These are phyloP conservation scores for Orussus abietinus DNA, from an alignment of 1,140 invertebrate genomes.

Conservation along the genomic window DNA sequence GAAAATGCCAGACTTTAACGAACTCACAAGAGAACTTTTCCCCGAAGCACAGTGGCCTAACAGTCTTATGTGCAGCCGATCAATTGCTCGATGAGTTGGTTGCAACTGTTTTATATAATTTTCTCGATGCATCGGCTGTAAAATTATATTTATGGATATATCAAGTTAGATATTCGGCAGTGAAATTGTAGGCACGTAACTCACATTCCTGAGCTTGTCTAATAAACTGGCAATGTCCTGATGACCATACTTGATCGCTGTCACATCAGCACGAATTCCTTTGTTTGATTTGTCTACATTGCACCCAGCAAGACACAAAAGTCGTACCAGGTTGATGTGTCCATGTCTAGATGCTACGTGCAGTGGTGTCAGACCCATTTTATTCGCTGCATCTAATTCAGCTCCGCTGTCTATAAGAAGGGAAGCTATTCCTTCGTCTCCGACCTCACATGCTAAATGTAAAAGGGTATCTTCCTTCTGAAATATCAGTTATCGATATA, in stretches of 20 bases:
- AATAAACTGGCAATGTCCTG: conserved; percentile 71
- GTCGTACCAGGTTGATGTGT: conserved; percentile 70
- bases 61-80: conserved; percentile 70
- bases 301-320: conserved; percentile 71
- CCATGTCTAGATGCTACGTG: conserved; percentile 74
- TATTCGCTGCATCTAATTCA: conserved; percentile 67
- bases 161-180: background rate
- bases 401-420: conserved; percentile 73
- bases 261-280: conserved; percentile 76
- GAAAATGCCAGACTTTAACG: conserved; percentile 67
- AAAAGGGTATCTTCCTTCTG: conserved; percentile 73
- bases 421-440: conserved; percentile 66
- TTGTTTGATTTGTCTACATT: conserved; percentile 65
- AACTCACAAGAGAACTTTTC: conserved; percentile 71
- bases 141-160: conserved; percentile 5
- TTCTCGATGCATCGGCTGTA: conserved; percentile 53
- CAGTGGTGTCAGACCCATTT: conserved; percentile 66
- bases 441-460: conserved; percentile 68
- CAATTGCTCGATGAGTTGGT: conserved; percentile 60
- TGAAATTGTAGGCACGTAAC: conserved; percentile 22
- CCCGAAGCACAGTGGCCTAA: conserved; percentile 76
- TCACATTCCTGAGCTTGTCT: conserved; percentile 65
- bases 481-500: conserved; percentile 21
- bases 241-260: conserved; percentile 75
- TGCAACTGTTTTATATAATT: conserved; percentile 69